Conservation (phyloP, 2,888 invertebrate species). For the Eupelmus urozonus region DNA sequence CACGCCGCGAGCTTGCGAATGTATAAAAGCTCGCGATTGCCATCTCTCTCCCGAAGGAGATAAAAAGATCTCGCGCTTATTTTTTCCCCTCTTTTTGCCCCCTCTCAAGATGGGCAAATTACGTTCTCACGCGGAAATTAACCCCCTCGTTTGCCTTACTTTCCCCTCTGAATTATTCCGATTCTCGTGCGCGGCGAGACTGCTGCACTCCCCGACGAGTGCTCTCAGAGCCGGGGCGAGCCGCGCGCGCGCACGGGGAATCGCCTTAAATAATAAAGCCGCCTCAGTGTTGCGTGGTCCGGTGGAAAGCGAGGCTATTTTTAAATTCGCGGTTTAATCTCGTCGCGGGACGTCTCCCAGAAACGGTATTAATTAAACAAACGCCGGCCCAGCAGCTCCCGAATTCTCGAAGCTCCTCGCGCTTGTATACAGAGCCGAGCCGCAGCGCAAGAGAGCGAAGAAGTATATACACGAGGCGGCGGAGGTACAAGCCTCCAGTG, state of each 20-base stretch:
- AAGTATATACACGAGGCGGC: constrained; percentile 24
- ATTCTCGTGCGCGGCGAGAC: constrained; percentile 1
- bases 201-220: too few relatives aligned
- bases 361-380: constrained; percentile 63
- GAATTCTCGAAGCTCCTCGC: background rate
- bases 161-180: constrained; percentile 20
- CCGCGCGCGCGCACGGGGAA: background rate
- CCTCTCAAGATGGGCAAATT: too few relatives aligned
- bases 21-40: background rate
- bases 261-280: constrained; percentile 47
- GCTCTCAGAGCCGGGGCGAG: background rate
- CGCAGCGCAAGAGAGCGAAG: background rate
- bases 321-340: constrained; percentile 55
- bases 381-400: constrained; percentile 34
- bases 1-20: background rate
- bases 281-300: background rate
- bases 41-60: background rate
- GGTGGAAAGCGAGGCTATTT: constrained; percentile 34
- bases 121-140: constrained; percentile 39
- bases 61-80: too few relatives aligned
- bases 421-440: background rate
- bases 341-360: background rate
- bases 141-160: constrained; percentile 21
- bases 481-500: constrained; percentile 57
- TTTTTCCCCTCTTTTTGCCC: too few relatives aligned